phyloP scores from a whole-genome alignment of 2,797 vertebrate species.

The Lycodopsis pacificus region DNA sequence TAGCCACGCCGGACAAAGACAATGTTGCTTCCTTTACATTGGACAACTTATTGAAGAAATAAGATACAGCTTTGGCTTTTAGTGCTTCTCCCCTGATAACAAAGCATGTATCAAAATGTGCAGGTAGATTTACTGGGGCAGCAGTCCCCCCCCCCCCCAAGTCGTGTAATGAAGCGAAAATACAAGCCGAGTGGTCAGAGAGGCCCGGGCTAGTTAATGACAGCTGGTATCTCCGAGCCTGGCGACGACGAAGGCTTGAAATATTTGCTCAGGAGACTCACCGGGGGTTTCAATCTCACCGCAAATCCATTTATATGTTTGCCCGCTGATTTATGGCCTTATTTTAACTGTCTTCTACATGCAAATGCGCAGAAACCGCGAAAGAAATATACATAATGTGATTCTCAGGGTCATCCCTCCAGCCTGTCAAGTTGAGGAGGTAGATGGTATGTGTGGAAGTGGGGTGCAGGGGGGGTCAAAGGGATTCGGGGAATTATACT shows the following conservation, averaged over 20 bases:
- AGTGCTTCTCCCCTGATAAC: constrained; percentile 65
- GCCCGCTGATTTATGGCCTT: constrained; percentile 87
- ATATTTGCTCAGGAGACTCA: constrained; percentile 84
- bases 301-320: constrained; percentile 87
- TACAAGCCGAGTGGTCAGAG: constrained; percentile 82
- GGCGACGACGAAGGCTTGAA: constrained; percentile 71
- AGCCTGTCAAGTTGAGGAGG: constrained; percentile 79
- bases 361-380: constrained; percentile 82
- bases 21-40: constrained; percentile 33
- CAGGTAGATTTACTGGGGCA: constrained; percentile 81
- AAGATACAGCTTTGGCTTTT: constrained; percentile 67
- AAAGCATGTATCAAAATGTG: constrained; percentile 70
- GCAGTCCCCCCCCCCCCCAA: constrained; percentile 64
- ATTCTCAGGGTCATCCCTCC: constrained; percentile 88
- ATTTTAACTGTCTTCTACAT: constrained; percentile 89
- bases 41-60: constrained; percentile 45
- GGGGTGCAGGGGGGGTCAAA: constrained; percentile 17
- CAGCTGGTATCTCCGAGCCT: constrained; percentile 73
- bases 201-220: constrained; percentile 78
- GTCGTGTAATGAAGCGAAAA: constrained; percentile 81
- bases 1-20: constrained; percentile 4
- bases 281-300: constrained; percentile 84
- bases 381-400: constrained; percentile 87
- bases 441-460: constrained; percentile 42
- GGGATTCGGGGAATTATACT: constrained; percentile 75